Evolutionary conservation across 2,113 vertebrate species (phyloP).

Genomic region (Oreochromis niloticus): DNA sequence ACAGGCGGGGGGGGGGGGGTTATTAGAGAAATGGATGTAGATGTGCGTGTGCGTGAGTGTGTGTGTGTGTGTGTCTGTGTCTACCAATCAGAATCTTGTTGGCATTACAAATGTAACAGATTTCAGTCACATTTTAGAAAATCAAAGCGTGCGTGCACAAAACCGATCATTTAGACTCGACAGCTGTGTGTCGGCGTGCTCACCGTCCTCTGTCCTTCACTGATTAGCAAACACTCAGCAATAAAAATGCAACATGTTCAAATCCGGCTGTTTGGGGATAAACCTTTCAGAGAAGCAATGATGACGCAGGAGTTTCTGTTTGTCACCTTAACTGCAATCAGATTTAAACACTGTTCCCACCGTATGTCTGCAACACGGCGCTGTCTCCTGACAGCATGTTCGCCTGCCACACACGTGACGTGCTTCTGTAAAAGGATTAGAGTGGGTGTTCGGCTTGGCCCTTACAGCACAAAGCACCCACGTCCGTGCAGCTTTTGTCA

Average conservation of each 20-base stretch:
- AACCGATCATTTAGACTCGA: background rate
- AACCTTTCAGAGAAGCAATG: background rate
- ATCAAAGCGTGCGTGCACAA: background rate
- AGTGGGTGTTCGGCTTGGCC: slow-evolving; percentile 47
- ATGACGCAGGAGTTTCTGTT: background rate
- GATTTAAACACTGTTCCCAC: background rate
- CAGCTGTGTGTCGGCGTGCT: background rate
- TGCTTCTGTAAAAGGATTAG: slow-evolving; percentile 47
- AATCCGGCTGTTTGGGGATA: background rate
- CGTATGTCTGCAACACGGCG: background rate
- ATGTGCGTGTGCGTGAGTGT: rapidly evolving
- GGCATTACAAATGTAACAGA: background rate
- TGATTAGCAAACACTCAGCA: background rate
- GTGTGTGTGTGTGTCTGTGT: background rate
- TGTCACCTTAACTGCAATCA: background rate
- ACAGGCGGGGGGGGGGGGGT: background rate
- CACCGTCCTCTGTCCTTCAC: background rate
- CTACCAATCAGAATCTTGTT: background rate
- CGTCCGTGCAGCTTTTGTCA: slow-evolving; percentile 28
- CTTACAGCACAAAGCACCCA: slow-evolving; percentile 42
- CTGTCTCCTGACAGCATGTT: background rate
- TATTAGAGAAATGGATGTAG: background rate
- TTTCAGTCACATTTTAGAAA: background rate
- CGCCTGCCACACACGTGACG: slow-evolving; percentile 42
- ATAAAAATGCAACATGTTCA: background rate